A percentile compares a stretch with the other conserved stretches of the same genome.
Evolutionary conservation across 2,888 invertebrate species (phyloP).

Genomic region (Epirrhoe alternata): DNA sequence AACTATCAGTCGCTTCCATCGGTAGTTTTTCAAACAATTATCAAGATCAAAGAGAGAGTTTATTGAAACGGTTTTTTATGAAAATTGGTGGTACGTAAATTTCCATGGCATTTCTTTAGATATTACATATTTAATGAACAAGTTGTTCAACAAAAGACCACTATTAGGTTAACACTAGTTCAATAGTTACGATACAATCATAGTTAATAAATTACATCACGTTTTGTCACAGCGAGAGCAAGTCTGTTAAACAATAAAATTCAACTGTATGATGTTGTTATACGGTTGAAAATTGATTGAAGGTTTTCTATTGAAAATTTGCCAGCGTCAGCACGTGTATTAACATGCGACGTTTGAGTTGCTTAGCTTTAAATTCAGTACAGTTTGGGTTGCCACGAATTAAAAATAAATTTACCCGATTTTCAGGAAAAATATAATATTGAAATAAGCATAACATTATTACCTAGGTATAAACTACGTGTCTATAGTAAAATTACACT

Average conservation of each 20-base stretch:
- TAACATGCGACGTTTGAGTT: slow-evolving; percentile 22
- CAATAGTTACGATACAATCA: neutral
- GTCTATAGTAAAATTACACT: too few relatives aligned
- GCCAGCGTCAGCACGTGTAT: slow-evolving; percentile 30
- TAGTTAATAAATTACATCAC: slow-evolving; percentile 1
- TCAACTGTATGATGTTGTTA: neutral
- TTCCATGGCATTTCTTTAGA: neutral
- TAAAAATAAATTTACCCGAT: slow-evolving; percentile 8
- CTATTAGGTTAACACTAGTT: neutral
- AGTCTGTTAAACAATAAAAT: neutral
- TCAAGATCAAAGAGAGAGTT: neutral
- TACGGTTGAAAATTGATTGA: neutral
- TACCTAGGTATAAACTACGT: too few relatives aligned
- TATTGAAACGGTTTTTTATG: neutral
- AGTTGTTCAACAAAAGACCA: neutral
- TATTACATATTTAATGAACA: neutral
- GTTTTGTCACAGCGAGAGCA: neutral
- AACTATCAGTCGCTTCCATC: neutral
- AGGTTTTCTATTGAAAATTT: slow-evolving; percentile 27
- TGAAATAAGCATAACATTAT: too few relatives aligned
- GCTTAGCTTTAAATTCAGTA: slow-evolving; percentile 4
- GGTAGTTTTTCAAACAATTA: too few relatives aligned
- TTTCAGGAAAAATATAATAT: too few relatives aligned
- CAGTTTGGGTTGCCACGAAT: slow-evolving; percentile 19
- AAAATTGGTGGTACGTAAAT: neutral